Evolutionary conservation across 1,140 invertebrate genomes (phyloP).

Genomic region (Trinorchestia longiramus): DNA sequence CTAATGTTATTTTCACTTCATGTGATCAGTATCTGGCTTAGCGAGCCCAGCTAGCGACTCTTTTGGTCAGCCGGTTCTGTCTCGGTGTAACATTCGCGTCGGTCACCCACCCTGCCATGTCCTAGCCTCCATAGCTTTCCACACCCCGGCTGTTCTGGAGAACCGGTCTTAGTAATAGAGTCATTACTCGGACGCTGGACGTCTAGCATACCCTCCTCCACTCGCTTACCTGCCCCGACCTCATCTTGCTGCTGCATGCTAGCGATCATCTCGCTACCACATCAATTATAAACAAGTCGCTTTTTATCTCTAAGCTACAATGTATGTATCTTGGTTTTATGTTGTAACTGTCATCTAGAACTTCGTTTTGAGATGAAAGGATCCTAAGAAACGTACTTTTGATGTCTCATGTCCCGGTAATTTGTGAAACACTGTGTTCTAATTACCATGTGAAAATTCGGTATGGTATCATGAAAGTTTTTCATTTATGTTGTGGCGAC

Average conservation of each 20-base stretch:
- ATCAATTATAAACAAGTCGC: no score
- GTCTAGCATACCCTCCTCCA: neutral
- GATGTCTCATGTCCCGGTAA: no score
- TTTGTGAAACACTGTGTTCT: no score
- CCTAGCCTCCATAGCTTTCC: neutral
- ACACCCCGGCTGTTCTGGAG: constrained; percentile 28
- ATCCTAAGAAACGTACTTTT: no score
- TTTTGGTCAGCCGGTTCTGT: neutral
- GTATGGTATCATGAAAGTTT: no score
- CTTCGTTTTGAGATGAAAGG: no score
- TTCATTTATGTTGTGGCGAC: no score
- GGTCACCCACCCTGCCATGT: neutral
- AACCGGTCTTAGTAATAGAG: constrained; percentile 50
- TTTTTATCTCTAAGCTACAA: no score
- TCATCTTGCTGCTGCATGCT: neutral
- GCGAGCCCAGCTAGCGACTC: neutral
- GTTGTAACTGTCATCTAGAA: no score
- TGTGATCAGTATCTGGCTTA: neutral
- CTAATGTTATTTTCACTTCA: neutral
- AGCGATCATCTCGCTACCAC: neutral
- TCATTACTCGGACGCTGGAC: constrained; percentile 8
- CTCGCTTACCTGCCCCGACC: neutral
- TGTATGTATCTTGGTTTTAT: no score
- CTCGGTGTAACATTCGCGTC: neutral
- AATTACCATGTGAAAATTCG: no score